Evolutionary conservation across 2,888 invertebrate species (phyloP).

Genomic region (Molorchus minor): DNA sequence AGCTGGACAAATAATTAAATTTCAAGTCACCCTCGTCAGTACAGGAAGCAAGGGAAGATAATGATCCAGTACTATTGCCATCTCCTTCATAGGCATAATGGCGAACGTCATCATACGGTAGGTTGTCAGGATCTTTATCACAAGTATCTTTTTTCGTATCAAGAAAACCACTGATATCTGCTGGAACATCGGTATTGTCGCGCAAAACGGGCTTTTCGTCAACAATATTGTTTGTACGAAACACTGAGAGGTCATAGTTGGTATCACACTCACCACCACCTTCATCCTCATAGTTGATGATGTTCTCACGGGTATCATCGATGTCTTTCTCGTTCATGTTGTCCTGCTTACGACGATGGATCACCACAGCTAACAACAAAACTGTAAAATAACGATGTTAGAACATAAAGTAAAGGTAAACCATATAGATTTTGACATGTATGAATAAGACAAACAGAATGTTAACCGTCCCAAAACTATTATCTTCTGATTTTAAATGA

Average conservation of each 20-base stretch:
- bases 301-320: constrained; percentile 96
- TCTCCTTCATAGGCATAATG: constrained; percentile 99
- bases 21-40: constrained; percentile 73
- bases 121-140: constrained; percentile 90
- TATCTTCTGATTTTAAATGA: background rate
- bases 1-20: constrained; percentile 93
- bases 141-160: constrained; percentile 89
- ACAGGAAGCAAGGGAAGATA: constrained; percentile 91
- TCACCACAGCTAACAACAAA: constrained; percentile 87
- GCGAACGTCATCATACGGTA: constrained; percentile 94
- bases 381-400: constrained; percentile 65
- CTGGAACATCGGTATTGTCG: constrained; percentile 70
- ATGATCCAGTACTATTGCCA: constrained; percentile 88
- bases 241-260: constrained; percentile 86
- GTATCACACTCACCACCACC: constrained; percentile 98
- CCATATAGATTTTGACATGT: background rate
- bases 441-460: background rate
- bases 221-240: constrained; percentile 62
- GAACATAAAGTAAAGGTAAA: too few relatives aligned
- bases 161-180: constrained; percentile 90
- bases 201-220: constrained; percentile 57
- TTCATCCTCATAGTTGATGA: constrained; percentile 97
- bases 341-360: constrained; percentile 87
- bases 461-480: background rate
- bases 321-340: constrained; percentile 90